Conservation (phyloP, 2,113 vertebrate genomes). For the Hippoglossus stenolepis region DNA sequence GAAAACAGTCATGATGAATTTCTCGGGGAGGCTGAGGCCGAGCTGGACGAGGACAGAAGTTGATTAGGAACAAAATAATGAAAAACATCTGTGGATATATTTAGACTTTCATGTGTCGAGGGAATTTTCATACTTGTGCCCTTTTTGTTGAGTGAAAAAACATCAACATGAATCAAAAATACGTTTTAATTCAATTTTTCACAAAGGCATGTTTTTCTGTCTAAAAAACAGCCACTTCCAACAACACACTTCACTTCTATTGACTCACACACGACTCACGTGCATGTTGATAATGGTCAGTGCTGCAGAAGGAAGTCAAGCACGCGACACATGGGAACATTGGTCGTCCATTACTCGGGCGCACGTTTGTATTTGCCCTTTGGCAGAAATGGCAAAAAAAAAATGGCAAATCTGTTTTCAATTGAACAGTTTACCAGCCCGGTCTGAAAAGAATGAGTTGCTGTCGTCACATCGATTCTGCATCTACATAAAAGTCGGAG, state of each 20-base stretch:
- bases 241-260: neutral
- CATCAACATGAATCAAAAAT: neutral
- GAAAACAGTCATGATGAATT: slow-evolving; percentile 31
- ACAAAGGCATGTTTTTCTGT: neutral
- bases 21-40: neutral
- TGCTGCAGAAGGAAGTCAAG: slow-evolving; percentile 31
- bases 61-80: neutral
- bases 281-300: neutral
- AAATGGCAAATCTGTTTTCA: slow-evolving; percentile 32
- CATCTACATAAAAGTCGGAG: slow-evolving; percentile 28
- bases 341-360: slow-evolving; percentile 35
- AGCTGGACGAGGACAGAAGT: slow-evolving; percentile 4
- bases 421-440: slow-evolving; percentile 13
- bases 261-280: slow-evolving; percentile 4
- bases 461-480: slow-evolving; percentile 36
- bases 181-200: neutral
- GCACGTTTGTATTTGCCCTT: slow-evolving; percentile 36
- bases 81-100: neutral
- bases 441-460: neutral
- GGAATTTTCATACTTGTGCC: neutral
- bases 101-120: neutral
- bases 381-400: slow-evolving; percentile 22
- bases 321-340: slow-evolving; percentile 29
- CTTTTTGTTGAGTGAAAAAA: neutral
- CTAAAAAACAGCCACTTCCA: neutral